These are phyloP conservation scores for Sternarchorhynchus goeldii DNA, from an alignment of 2,797 vertebrate species.

Conservation along the genomic window DNA sequence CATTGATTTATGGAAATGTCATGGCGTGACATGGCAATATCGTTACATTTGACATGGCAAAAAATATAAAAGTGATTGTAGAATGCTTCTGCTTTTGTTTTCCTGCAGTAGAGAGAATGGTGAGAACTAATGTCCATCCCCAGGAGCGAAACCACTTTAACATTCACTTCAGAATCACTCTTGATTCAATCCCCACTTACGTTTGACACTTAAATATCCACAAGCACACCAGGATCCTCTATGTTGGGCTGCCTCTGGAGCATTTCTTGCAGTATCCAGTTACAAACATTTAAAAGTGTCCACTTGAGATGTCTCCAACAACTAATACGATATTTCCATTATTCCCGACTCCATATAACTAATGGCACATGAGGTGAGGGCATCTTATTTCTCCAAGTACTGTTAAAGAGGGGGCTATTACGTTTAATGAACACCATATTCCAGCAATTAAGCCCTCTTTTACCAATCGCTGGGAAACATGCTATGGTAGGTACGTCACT, in stretches of 20 bases:
- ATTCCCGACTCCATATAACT: conserved; percentile 56
- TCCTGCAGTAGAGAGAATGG: no score
- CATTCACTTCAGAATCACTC: neutral
- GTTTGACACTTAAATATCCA: conserved; percentile 30
- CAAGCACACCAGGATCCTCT: conserved; percentile 41
- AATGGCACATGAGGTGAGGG: conserved; percentile 61
- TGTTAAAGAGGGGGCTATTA: conserved; percentile 63
- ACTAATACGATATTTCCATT: conserved; percentile 66
- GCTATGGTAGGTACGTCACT: conserved; percentile 32
- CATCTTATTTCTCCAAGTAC: conserved; percentile 59
- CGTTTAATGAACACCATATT: conserved; percentile 74
- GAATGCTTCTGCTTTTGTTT: no score
- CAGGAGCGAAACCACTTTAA: neutral
- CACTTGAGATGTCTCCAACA: conserved; percentile 72
- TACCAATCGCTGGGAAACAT: conserved; percentile 38
- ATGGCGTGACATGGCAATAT: no score
- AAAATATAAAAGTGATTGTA: no score
- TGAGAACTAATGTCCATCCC: neutral
- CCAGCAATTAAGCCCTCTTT: conserved; percentile 64
- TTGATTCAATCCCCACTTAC: neutral
- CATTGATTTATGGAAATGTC: no score
- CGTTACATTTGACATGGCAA: no score
- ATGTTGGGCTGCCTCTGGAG: conserved; percentile 22
- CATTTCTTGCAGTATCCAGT: conserved; percentile 63
- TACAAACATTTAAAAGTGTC: conserved; percentile 67